phyloP scores from a whole-genome alignment of 2,888 invertebrate genomes.

The Anarsia innoxiella region DNA sequence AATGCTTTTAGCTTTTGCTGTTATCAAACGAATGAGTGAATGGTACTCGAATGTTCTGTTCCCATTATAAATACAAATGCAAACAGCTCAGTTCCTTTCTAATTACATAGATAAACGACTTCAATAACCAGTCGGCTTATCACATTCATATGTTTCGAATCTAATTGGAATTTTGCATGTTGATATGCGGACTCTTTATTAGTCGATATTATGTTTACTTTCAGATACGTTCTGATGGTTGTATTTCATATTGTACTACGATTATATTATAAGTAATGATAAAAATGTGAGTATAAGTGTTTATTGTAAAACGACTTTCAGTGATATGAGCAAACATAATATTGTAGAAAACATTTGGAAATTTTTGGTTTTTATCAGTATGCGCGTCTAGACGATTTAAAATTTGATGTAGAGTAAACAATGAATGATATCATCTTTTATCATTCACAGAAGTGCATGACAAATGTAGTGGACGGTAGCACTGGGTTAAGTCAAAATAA shows the following conservation, averaged over 20 bases:
- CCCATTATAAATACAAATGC: slow-evolving; percentile 68
- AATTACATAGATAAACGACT: slow-evolving; percentile 71
- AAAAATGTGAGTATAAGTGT: slow-evolving; percentile 22
- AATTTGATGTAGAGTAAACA: slow-evolving; percentile 10
- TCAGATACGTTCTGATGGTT: slow-evolving; percentile 65
- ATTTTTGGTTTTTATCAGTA: slow-evolving; percentile 13
- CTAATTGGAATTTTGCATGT: slow-evolving; percentile 75
- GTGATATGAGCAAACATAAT: not conserved
- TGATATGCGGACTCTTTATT: slow-evolving; percentile 71
- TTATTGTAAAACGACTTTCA: slow-evolving; percentile 11
- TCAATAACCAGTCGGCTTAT: slow-evolving; percentile 72
- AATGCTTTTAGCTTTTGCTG: slow-evolving; percentile 24
- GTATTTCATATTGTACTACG: slow-evolving; percentile 53
- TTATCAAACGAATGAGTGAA: slow-evolving; percentile 49
- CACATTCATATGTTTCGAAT: slow-evolving; percentile 70
- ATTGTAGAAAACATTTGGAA: not conserved
- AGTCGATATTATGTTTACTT: slow-evolving; percentile 71
- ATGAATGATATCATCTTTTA: slow-evolving; percentile 11
- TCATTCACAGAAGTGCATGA: slow-evolving; percentile 9
- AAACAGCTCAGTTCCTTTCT: slow-evolving; percentile 71
- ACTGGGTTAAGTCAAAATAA: too few species aligned
- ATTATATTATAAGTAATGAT: slow-evolving; percentile 44
- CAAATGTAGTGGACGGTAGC: not conserved
- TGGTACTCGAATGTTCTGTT: slow-evolving; percentile 55
- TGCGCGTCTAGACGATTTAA: slow-evolving; percentile 8